Percentiles rank a stretch among this genome's conserved stretches.
Conservation (phyloP, 1,140 invertebrate genomes). For the Zelostemma sp. region DNA sequence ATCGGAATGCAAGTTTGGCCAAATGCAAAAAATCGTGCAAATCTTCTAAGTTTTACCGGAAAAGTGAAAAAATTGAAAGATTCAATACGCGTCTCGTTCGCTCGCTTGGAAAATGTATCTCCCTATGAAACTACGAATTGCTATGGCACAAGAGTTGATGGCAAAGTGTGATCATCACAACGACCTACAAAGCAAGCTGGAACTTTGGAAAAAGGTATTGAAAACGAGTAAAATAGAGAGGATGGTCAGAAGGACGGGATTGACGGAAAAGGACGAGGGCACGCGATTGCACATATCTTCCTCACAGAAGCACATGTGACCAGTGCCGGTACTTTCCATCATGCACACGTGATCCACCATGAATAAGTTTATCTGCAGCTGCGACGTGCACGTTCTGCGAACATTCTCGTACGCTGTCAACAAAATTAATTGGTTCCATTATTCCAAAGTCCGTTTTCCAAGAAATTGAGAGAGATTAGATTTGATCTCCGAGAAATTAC, state of each 20-base stretch:
- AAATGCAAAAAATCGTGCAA: not conserved
- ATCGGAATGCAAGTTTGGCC: not conserved
- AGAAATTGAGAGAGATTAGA: no score
- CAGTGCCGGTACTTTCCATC: conserved; percentile 96
- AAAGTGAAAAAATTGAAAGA: not conserved
- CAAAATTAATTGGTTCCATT: no score
- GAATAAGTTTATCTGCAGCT: conserved; percentile 95
- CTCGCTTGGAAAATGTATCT: conserved; percentile 34
- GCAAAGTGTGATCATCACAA: conserved; percentile 54
- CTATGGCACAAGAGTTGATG: conserved; percentile 40
- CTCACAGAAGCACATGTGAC: conserved; percentile 98
- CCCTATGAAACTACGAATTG: conserved; percentile 30
- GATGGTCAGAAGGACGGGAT: conserved; percentile 56
- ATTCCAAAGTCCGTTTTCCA: no score
- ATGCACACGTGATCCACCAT: conserved; percentile 99
- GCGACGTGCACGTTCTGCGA: conserved; percentile 89
- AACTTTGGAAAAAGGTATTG: conserved; percentile 38
- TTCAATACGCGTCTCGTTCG: conserved; percentile 38
- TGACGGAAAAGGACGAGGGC: conserved; percentile 59
- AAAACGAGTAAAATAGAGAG: conserved; percentile 60
- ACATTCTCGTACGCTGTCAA: conserved; percentile 89
- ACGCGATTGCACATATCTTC: conserved; percentile 92
- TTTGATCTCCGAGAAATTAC: no score
- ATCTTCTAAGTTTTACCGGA: not conserved
- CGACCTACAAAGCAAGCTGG: conserved; percentile 69